Base-by-base conservation (phyloP, 2,113 vertebrate genomes). In the Ancistrus triradiatus region DNA sequence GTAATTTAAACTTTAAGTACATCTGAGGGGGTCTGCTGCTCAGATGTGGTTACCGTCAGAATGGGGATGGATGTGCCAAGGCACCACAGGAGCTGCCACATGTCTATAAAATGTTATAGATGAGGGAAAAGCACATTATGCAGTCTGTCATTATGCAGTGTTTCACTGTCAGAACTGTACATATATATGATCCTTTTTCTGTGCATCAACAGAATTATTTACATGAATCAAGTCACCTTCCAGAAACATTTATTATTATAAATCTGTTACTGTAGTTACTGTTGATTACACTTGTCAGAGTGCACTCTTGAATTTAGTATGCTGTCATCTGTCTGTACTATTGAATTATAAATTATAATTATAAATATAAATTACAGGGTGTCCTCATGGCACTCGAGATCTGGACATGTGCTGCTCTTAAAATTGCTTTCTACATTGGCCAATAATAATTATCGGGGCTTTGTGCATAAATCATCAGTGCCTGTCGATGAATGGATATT, bases 391-490 rank as follows among this genome's bases (percentile, higher is more conserved):
- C n/a, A n/a, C n/a, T n/a, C n/a, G n/a, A n/a, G n/a, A n/a, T n/a
- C n/a, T n/a, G n/a, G n/a, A n/a, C 22, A 19, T 11, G 2, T 47
- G 10, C 18, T 4, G 18, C 9, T 51, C 17, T 31, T 51, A 25
- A 51, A 28, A 51, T 51, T 64, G 38, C 62, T 46, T 55, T 67
- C 46, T 51, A 25, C 13, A 31, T 51, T 27, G 28, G 13, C 35
- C 56, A 67, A 59, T 51, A 67, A 59, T 67, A 67, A 67, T 66
- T 66, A 27, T 51, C 37, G 46, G n/a, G n/a, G 35, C 24, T 22
- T 7, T 42, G 46, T 66, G 55, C 37, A 40, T 43, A 18, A 59
- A 59, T 67, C 55, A 31, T 51, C 35, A 43, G 17, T 50, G 7
- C 35, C 17, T 46, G 53, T 28, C 31, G 28, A 14, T 3, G 42